A percentile compares a stretch with the other conserved stretches of the same genome.
Evolutionary conservation across 2,888 invertebrate species (phyloP).

Genomic region (Oconnorella tubifera): DNA sequence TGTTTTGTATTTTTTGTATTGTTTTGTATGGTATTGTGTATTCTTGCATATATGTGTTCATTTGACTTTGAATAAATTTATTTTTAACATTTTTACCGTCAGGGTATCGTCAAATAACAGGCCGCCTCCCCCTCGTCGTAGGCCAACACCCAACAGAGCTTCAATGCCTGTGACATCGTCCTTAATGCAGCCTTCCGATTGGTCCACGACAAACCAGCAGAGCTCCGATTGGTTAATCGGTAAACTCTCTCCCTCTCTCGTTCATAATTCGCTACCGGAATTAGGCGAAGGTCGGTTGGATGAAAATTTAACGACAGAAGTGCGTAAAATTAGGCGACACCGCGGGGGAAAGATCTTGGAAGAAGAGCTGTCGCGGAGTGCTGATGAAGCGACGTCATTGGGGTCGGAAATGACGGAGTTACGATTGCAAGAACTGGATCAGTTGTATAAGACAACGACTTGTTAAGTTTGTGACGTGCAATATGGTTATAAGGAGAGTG

Average conservation of each 20-base stretch:
- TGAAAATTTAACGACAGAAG: not conserved
- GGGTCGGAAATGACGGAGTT: not conserved
- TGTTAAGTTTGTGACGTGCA: no score
- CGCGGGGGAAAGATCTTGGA: not conserved
- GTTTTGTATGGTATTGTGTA: no score
- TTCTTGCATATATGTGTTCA: no score
- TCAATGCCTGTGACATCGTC: not conserved
- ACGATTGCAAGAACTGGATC: not conserved
- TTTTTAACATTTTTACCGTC: no score
- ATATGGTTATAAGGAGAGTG: no score
- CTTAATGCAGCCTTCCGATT: not conserved
- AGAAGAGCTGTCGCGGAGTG: slow-evolving; percentile 1
- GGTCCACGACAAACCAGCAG: not conserved
- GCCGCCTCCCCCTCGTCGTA: not conserved
- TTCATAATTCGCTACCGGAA: slow-evolving; percentile 4
- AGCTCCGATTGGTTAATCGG: not conserved
- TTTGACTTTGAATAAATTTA: no score
- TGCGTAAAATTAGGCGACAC: not conserved
- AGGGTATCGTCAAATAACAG: no score
- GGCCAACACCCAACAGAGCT: not conserved
- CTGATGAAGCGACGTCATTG: not conserved
- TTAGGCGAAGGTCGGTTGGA: not conserved
- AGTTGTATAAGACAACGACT: slow-evolving; percentile 1
- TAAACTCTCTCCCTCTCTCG: not conserved
- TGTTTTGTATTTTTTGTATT: no score